These are phyloP conservation scores for Cheilosia vulpina DNA, from an alignment of 2,888 invertebrate genomes.

Conservation along the genomic window DNA sequence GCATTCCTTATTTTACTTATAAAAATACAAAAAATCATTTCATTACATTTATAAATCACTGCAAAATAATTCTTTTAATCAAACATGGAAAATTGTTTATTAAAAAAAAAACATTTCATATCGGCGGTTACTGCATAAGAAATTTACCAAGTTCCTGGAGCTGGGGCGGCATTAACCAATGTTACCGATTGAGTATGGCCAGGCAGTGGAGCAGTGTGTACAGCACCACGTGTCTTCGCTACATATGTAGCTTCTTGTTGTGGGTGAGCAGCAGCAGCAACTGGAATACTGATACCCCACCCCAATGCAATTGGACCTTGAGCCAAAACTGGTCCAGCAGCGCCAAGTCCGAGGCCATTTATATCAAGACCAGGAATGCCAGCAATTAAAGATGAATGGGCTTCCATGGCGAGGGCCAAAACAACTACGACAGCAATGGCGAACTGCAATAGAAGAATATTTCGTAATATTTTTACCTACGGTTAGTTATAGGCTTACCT, in stretches of 20 bases:
- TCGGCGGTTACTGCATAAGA: too few species aligned
- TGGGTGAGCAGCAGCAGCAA: slow-evolving; percentile 45
- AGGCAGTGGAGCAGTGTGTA: slow-evolving; percentile 80
- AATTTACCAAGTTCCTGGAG: slow-evolving; percentile 79
- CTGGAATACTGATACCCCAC: slow-evolving; percentile 48
- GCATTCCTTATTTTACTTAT: too few species aligned
- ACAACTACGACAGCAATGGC: slow-evolving; percentile 80
- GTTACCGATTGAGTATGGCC: slow-evolving; percentile 80
- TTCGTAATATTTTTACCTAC: not conserved
- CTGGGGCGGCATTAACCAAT: slow-evolving; percentile 80
- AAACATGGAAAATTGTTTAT: too few species aligned
- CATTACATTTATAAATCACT: too few species aligned
- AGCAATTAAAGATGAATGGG: slow-evolving; percentile 79
- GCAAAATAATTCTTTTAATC: too few species aligned
- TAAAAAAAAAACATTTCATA: too few species aligned
- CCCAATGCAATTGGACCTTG: slow-evolving; percentile 46
- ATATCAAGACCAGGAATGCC: slow-evolving; percentile 30
- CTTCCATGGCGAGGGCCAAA: slow-evolving; percentile 80
- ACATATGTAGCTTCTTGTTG: slow-evolving; percentile 80
- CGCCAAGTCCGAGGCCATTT: slow-evolving; percentile 14
- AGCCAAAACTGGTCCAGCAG: slow-evolving; percentile 32
- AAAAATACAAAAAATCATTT: too few species aligned
- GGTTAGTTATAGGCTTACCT: slow-evolving; percentile 36
- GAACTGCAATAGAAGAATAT: slow-evolving; percentile 78
- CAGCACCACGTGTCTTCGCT: slow-evolving; percentile 80